Evolutionary conservation across 2,888 invertebrate species (phyloP), one percentile per base, ranked within the genome.

Genomic region (Volucella zonaria): DNA sequence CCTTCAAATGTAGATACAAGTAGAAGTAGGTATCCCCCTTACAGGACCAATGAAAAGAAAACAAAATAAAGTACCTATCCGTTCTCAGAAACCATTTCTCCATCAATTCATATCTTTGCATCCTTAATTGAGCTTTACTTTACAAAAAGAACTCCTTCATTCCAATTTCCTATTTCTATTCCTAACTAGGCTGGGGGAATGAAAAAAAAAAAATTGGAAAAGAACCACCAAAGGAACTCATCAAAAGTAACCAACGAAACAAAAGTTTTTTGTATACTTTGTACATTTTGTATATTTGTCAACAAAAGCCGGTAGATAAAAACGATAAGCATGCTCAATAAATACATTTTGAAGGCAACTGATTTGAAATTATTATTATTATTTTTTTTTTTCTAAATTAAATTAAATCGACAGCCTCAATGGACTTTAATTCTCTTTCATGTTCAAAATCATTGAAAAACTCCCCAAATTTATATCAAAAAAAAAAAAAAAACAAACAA

Each of bases 261-360:
- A n/a, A 52, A 18, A 15, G 47, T 45, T 6, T 31, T 31, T 31
- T 31, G 31, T 31, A 31, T 31, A 31, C 31, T 6, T 31, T 31
- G 31, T 31, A 31, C 6, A 31, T 31, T 31, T 31, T 31, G 31
- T 56, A 71, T 73, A 79, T 79, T 67, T 73, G 79, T 79, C 79
- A 79, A 79, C 79, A 79, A 79, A 73, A 79, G 79, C 79, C 79
- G 79, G 79, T 54, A 73, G 71, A 73, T 73, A 61, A 62, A 78
- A 79, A 42, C 62, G 49, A 70, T 51, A 78, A 54, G 77, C 66
- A 67, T 66, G 66, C 71, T 56, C 62, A 58, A 12, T 45, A 14
- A 8, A 1, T 6, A 40, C 64, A 78, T 12, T 71, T 71, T 71
- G 71, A 59, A 10, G 42, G 66, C n/a, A 40, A 51, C 71, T 71